Percentiles rank a stretch among this genome's conserved stretches.
These are phyloP conservation scores for Deilephila porcellus DNA, from an alignment of 2,888 invertebrate genomes.

Conservation along the genomic window DNA sequence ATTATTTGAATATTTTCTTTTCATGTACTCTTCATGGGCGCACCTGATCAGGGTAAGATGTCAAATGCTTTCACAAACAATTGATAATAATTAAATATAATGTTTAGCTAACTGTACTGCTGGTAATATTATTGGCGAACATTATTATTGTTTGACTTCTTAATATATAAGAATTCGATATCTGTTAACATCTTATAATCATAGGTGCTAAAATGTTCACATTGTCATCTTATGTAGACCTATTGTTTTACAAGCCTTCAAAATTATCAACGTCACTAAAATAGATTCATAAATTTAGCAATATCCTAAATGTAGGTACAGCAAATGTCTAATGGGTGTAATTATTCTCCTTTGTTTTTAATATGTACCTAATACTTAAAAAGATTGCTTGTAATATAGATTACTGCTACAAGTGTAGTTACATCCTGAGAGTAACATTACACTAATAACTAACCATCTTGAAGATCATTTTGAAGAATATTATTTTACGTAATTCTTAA, in stretches of 20 bases:
- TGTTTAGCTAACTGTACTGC: not conserved
- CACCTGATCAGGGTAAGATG: conserved; percentile 63
- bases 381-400: no score
- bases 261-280: not conserved
- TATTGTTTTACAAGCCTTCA: not conserved
- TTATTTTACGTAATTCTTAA: no score
- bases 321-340: not conserved
- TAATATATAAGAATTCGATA: not conserved
- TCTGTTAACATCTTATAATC: not conserved
- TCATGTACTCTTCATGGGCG: conserved; percentile 55
- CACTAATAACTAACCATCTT: no score
- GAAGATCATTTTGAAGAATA: no score
- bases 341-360: no score
- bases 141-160: not conserved
- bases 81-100: not conserved
- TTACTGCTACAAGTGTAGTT: no score
- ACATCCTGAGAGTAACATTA: no score
- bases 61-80: conserved; percentile 10
- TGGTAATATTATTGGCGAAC: not conserved
- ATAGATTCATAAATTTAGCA: not conserved
- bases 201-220: not conserved
- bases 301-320: not conserved
- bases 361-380: no score
- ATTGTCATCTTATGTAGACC: not conserved
- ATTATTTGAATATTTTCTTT: conserved; percentile 54